These are phyloP conservation scores for Sterrhoptilus dennistouni DNA, from an alignment of 2,113 vertebrate genomes.

Conservation along the genomic window DNA sequence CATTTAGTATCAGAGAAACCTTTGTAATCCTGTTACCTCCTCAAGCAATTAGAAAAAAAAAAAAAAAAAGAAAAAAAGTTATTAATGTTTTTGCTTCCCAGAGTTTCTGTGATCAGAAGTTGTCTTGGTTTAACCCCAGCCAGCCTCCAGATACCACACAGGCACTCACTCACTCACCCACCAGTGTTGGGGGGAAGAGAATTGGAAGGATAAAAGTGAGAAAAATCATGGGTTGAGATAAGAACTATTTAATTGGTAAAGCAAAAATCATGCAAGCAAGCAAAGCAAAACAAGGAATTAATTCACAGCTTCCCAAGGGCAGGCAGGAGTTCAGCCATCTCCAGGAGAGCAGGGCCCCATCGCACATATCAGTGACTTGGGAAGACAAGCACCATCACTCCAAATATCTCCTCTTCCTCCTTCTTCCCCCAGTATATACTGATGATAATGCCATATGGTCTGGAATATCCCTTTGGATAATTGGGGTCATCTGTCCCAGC, in stretches of 20 bases:
- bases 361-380: rapidly evolving
- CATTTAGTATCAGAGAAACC: background rate
- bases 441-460: rapidly evolving
- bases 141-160: background rate
- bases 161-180: background rate
- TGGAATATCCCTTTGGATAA: background rate
- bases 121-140: background rate
- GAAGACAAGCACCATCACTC: background rate
- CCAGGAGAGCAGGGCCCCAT: background rate
- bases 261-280: background rate
- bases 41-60: rapidly evolving
- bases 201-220: background rate
- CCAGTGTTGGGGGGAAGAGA: background rate
- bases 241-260: background rate
- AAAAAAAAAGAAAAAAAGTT: background rate
- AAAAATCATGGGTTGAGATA: background rate
- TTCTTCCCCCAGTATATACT: background rate
- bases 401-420: background rate
- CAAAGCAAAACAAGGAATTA: background rate
- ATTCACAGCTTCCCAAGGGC: background rate
- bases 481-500: background rate
- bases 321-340: background rate
- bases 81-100: background rate
- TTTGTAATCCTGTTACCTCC: background rate
- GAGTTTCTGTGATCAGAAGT: background rate